Percentiles rank a stretch among this genome's conserved stretches.
These are phyloP conservation scores for Hypomesus transpacificus DNA, from an alignment of 2,113 vertebrate species.

Conservation along the genomic window DNA sequence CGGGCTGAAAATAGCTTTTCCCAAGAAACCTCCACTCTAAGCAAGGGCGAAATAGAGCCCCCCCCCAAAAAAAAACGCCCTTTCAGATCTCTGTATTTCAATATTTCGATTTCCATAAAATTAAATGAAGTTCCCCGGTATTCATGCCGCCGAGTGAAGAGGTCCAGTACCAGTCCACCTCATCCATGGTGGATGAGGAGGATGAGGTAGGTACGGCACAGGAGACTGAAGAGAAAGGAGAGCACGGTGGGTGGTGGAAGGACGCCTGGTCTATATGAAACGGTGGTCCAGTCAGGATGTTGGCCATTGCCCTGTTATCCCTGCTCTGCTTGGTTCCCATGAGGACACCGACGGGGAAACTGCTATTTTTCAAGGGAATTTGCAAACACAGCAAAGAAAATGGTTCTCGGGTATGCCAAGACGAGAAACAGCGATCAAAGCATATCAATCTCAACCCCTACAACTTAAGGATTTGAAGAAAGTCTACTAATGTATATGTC, in stretches of 20 bases:
- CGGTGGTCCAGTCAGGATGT: slow-evolving; percentile 16
- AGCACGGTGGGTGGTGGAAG: not conserved
- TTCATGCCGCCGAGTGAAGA: not conserved
- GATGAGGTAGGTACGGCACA: no score
- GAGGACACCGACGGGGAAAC: slow-evolving; percentile 14
- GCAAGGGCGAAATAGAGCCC: not conserved
- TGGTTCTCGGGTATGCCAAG: not conserved
- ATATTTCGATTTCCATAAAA: not conserved
- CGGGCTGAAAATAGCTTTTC: not conserved
- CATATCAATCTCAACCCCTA: not conserved
- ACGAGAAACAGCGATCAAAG: slow-evolving; percentile 26
- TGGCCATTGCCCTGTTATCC: slow-evolving; percentile 12
- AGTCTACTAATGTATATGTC: not conserved
- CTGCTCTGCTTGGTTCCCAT: slow-evolving; percentile 10
- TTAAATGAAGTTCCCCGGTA: not conserved
- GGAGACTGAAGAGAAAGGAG: not conserved
- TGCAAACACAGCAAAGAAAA: slow-evolving; percentile 16
- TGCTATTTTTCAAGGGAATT: slow-evolving; percentile 14
- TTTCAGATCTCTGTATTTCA: no score
- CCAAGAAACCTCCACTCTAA: not conserved
- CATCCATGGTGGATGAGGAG: not conserved
- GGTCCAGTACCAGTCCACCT: not conserved
- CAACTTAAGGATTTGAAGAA: not conserved
- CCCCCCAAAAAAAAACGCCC: no score
- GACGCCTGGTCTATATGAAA: slow-evolving; percentile 16